Base-by-base conservation (phyloP, 1,140 invertebrate species). In the Frieseomelitta varia region DNA sequence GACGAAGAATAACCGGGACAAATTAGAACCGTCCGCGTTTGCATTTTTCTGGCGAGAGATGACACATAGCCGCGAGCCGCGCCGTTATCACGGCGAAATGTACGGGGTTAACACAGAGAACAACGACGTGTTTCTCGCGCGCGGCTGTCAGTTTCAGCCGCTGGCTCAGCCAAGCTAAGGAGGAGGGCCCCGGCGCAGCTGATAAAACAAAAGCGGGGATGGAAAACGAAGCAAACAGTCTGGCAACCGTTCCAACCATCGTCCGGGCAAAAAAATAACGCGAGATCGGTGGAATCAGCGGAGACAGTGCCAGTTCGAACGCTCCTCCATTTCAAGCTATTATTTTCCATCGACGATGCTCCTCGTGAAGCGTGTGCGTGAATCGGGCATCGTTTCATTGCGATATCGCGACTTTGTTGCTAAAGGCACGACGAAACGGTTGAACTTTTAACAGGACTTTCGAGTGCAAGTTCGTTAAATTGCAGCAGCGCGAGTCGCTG, bases 141-240 rank as follows among this genome's bases (percentile, higher is more conserved):
- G 73, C 80, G 71, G 55, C 65, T 84, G 86, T 87, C 86, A 87
- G 80, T 56, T 77, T 75, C 85, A 87, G 75, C 85, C 83, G 80
- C 58, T 87, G 30, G 73, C 63, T 87, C 75, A 34, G 85, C 74
- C 87, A 87, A 88, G n/a, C n/a, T n/a, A n/a, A n/a, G n/a, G n/a
- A n/a, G 71, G 65, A 79, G 81, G 34, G 51, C 55, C 47, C 39
- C n/a, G 2, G 30, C 75, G 76, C 68, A 79, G 74, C 55, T 83
- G 86, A 88, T 87, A 87, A 88, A 88, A 87, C 71, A 79, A 88
- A 84, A 47, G n/a, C n/a, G 47, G 58, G 21, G 39, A 0, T 8
- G 56, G 39, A 84, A 30, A 78, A 77, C 58, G 78, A 84, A 75
- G 78, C 80, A 88, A 87, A 87, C 69, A 76, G 72, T 53, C 71